Evolutionary conservation across 2,797 vertebrate genomes (phyloP).

Genomic region (Crenichthys baileyi): DNA sequence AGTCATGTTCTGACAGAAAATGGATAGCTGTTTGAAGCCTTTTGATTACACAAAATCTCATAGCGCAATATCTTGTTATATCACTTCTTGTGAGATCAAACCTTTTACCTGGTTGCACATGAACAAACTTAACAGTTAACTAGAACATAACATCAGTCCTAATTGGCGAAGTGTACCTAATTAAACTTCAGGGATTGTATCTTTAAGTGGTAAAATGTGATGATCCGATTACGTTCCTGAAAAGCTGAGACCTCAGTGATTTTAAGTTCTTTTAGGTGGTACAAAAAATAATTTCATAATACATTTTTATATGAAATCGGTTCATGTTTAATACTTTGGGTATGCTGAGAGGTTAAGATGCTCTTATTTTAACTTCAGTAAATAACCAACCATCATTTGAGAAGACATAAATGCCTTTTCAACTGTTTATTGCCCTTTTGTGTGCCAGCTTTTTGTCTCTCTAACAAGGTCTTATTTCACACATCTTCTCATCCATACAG

Average conservation of each 20-base stretch:
- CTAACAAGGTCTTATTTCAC: slow-evolving; percentile 8
- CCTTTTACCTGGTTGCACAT: not conserved
- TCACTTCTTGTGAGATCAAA: not conserved
- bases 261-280: not conserved
- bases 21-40: not conserved
- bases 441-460: not conserved
- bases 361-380: not conserved
- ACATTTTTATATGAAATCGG: not conserved
- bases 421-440: not conserved
- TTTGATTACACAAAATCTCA: not conserved
- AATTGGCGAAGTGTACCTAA: not conserved
- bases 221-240: not conserved
- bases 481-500: not conserved
- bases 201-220: not conserved
- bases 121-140: not conserved
- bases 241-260: not conserved
- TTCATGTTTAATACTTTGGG: not conserved
- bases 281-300: not conserved
- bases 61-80: not conserved
- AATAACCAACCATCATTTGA: not conserved
- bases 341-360: not conserved
- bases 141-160: not conserved
- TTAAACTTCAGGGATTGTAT: not conserved
- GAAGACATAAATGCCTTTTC: slow-evolving; percentile 8
- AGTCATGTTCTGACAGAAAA: not conserved